Base-by-base conservation (phyloP, 1,140 invertebrate genomes). In the Drosophila truncata region DNA sequence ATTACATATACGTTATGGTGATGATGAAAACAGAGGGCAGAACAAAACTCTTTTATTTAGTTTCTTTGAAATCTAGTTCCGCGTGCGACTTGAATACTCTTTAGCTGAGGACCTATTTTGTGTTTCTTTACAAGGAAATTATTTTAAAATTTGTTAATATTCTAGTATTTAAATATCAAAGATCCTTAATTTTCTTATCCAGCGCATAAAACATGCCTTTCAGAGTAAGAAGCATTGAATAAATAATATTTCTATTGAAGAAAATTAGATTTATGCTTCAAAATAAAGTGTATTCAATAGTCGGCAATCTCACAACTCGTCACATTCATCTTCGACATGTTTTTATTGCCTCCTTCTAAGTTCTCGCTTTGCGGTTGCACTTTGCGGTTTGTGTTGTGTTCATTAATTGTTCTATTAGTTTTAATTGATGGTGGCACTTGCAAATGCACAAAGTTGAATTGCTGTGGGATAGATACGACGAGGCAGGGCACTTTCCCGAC, bases 401-500 rank as follows among this genome's bases (percentile, higher is more conserved):
- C 84, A 74, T 83, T 78, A 88, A 88, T 88, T 90, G 85, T 90
- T 88, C 81, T 88, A 88, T 88, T 90, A 88, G 78, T 72, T 90
- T 88, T 88, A 88, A 88, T 88, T 88, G 85, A 88, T 75, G 85
- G 63, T 84, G 77, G 65, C 75, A 78, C 74, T 80, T 76, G 81
- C 81, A 80, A 84, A 80, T 80, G 65, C 57, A 72, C 65, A 66
- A 59, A 81, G 63, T 69, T 81, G 79, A 63, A 73, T 78, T 65
- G 69, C 66, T 72, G 69, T 72, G 66, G 66, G 69, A 72, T 70
- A 72, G 66, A 71, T 72, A 23, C 27, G 55, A 58, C 52, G 33
- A 23, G 52, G 31, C 52, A 54, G 50, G 60, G 50, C 54, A 42
- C 25, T 75, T 39, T n/a, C 29, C 29, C 27, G 27, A 49, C 20